A percentile compares a stretch with the other conserved stretches of the same genome.
Evolutionary conservation across 2,113 vertebrate genomes (phyloP).

Genomic region (Spilogale gracilis): DNA sequence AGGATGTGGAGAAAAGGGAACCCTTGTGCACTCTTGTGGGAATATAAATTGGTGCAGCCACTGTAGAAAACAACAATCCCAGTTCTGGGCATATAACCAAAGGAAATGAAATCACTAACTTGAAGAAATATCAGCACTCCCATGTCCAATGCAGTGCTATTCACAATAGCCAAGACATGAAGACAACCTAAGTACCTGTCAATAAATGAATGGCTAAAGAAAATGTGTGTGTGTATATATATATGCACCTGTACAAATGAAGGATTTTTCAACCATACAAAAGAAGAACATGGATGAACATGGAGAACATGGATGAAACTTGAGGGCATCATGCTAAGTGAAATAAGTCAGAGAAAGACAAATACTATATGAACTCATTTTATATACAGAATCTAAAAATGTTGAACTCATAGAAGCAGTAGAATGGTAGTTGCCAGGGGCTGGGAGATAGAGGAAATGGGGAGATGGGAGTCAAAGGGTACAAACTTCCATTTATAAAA

Average conservation of each 20-base stretch:
- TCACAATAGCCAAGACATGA: background rate
- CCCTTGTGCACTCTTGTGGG: background rate
- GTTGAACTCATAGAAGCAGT: background rate
- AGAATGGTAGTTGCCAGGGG: background rate
- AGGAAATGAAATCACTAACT: background rate
- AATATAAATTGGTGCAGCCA: background rate
- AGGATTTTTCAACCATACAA: background rate
- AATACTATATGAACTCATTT: background rate
- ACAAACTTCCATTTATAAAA: background rate
- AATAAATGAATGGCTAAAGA: background rate
- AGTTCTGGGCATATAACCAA: background rate
- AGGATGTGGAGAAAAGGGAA: background rate
- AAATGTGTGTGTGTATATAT: background rate
- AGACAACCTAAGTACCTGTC: background rate
- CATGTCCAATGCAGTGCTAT: background rate
- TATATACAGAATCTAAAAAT: background rate
- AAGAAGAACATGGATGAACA: background rate
- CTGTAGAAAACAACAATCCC: background rate
- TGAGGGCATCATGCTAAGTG: background rate
- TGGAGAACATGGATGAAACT: background rate
- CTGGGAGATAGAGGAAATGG: background rate
- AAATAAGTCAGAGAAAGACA: slow-evolving; percentile 27
- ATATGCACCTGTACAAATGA: background rate
- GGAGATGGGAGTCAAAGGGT: background rate
- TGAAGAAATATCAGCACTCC: background rate